Evolutionary conservation across 1,140 invertebrate genomes (phyloP), one percentile per base, ranked within the genome.

Genomic region (Monochamus saltuarius): DNA sequence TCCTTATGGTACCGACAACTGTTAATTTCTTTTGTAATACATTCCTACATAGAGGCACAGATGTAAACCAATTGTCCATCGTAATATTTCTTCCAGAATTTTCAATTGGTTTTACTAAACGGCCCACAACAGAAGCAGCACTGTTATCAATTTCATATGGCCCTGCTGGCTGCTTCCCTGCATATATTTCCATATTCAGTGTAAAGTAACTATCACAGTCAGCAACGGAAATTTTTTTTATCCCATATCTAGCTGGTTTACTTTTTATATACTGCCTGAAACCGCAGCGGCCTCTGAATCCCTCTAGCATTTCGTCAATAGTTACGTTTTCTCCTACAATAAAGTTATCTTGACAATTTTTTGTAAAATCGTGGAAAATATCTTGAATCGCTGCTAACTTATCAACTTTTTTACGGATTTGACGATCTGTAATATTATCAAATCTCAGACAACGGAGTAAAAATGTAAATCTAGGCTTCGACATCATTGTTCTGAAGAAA

Each of bases 51-150:
- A 69, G 51, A 17, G 54, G 35, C 46, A 64, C 52, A 40, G 56
- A 66, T 13, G 64, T 72, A 47, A 74, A 76, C 64, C 59, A 75
- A 55, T 72, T 75, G 46, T 74, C 69, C n/a, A 47, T 63, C 9
- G 68, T 74, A 7, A 75, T 50, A 45, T 77, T 75, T 59, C 73
- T 38, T 45, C 70, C 64, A 29, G 71, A 62, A 14, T 66, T 61
- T 57, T 62, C 50, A 45, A 72, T 72, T 13, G 56, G 50, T 37
- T 47, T 34, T 17, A 68, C 61, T 16, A 76, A 43, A 38, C 68
- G 56, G 46, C 68, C 58, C 8, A 77, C 73, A 19, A 68, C 54
- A 61, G 49, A 46, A 52, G 52, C n/a, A 34, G 62, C 46, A 36
- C 40, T 56, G 42, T 64, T 68, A 22, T 7, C 29, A 16, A 43